Conservation (phyloP, 2,888 invertebrate genomes). For the Drosophila rubida region DNA sequence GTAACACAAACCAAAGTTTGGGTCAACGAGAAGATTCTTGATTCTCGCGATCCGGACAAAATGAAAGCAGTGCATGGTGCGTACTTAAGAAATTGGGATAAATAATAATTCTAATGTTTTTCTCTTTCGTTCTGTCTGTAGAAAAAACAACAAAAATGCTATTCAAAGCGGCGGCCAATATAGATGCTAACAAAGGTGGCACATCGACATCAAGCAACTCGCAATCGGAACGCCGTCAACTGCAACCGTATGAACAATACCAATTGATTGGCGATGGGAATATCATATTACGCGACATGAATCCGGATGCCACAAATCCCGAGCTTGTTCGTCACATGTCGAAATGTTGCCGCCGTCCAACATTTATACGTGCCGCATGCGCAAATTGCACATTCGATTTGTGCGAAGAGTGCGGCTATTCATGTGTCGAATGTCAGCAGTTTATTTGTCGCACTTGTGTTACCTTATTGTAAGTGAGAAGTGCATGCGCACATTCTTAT, state of each 20-base stretch:
- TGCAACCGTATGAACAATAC: constrained; percentile 48
- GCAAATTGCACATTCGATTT: constrained; percentile 68
- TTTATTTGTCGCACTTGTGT: constrained; percentile 79
- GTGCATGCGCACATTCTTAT: not conserved
- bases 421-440: constrained; percentile 70
- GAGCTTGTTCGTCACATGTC: constrained; percentile 51
- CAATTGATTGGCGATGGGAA: constrained; percentile 70
- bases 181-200: constrained; percentile 6
- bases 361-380: constrained; percentile 66
- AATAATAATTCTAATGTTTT: not conserved
- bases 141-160: constrained; percentile 75
- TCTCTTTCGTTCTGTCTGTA: constrained; percentile 22
- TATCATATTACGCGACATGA: constrained; percentile 62
- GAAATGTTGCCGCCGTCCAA: constrained; percentile 63
- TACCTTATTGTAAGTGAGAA: constrained; percentile 72
- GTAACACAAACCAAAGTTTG: constrained; percentile 64
- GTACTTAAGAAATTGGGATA: constrained; percentile 7
- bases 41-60: constrained; percentile 63
- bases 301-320: constrained; percentile 53
- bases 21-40: constrained; percentile 68
- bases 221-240: not conserved
- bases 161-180: constrained; percentile 62
- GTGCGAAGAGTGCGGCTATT: constrained; percentile 80
- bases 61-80: constrained; percentile 77
- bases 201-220: not conserved